These are phyloP conservation scores for Caenorhabditis auriculariae DNA, from an alignment of 2,888 invertebrate genomes.

Conservation along the genomic window DNA sequence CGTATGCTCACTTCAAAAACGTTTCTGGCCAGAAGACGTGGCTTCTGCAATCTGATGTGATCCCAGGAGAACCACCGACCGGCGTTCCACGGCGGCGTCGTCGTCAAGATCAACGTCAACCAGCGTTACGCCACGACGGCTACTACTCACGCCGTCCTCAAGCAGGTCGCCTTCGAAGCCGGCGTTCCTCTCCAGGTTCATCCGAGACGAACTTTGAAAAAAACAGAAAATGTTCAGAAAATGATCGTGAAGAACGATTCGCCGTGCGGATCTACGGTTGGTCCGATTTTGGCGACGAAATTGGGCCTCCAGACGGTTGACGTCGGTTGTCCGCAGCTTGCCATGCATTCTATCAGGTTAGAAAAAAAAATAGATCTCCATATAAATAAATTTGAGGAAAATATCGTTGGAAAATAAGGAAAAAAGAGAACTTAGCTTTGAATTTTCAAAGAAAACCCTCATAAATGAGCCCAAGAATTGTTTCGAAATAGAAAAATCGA, in stretches of 20 bases:
- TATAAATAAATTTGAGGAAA: no score
- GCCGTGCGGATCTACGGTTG: conserved; percentile 68
- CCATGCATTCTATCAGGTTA: conserved; percentile 67
- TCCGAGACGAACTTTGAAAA: no score
- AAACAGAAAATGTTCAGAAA: conserved; percentile 64
- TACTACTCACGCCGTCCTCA: conserved; percentile 66
- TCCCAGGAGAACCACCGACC: conserved; percentile 57
- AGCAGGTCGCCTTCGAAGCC: conserved; percentile 65
- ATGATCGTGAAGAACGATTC: conserved; percentile 68
- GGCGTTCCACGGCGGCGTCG: conserved; percentile 54
- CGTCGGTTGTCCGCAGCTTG: conserved; percentile 67
- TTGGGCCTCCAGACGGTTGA: conserved; percentile 68
- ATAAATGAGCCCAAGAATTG: no score
- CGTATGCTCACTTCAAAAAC: no score
- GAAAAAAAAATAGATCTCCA: no score
- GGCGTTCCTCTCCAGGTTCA: conserved; percentile 66
- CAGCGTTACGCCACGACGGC: conserved; percentile 68
- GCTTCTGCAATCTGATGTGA: no score
- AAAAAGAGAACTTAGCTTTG: no score
- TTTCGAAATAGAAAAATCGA: no score
- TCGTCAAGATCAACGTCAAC: conserved; percentile 66
- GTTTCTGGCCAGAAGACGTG: no score
- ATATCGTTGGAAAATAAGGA: no score
- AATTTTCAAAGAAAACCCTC: no score
- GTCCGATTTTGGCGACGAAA: conserved; percentile 68